Base-by-base conservation (phyloP, 2,888 invertebrate genomes). In the Ophion ventricosus region DNA sequence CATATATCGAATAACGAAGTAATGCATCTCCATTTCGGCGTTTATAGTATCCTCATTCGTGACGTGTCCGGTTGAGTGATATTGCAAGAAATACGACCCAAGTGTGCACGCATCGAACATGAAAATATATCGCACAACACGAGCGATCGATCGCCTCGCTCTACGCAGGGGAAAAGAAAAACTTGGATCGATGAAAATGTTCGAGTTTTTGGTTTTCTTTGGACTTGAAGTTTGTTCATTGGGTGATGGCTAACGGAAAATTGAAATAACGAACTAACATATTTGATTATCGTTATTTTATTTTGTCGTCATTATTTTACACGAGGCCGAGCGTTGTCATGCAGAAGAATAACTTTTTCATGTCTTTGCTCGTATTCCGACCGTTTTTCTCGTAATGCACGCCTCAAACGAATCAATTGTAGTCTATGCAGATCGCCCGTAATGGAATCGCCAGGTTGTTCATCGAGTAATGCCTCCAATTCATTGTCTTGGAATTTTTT, bases 1-100 rank as follows among this genome's bases (percentile, higher is more conserved):
- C 49, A 49, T 49, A 49, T 86, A 82, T 87, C 85, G 78, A 74
- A 80, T 87, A 81, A 81, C 86, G 73, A 59, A 84, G 74, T 77
- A 81, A 85, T 83, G 73, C 66, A 66, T 80, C 66, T 82, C 20
- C 56, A 59, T 72, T 76, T 72, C 61, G 75, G 72, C 72, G 67
- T 72, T 79, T 75, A 49, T 49, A 81, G 25, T 82, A 35, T 75
- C 74, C 43, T 64, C 66, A 25, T 29, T 70, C 79, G 61, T 77
- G 64, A 54, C 61, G 54, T 29, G 40, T 23, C 23, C 57, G 66
- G 72, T 40, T 67, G 72, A 73, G 64, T 73, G 79, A 72, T 79
- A 66, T 73, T 64, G n/a, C 56, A 64, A 26, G 64, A 73, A 64
- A 66, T 57, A 72, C 40, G 17, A 64, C 57, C 26, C 61, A 63